phyloP scores from a whole-genome alignment of 2,888 invertebrate species.

The Campaea margaritaria region DNA sequence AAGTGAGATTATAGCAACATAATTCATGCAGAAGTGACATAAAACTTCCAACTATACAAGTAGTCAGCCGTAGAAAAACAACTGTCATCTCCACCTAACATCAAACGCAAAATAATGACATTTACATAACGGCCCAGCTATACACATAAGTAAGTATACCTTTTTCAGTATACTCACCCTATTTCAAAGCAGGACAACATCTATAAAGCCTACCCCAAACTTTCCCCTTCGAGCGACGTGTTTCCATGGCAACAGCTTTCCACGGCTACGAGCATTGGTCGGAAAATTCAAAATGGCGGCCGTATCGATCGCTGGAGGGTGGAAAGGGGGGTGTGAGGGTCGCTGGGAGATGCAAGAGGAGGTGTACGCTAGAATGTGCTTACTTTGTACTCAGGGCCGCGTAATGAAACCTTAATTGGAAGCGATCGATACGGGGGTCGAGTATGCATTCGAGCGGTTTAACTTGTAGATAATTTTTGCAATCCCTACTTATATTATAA shows the following conservation, averaged over 20 bases:
- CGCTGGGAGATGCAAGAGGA: constrained; percentile 51
- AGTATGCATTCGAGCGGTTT: constrained; percentile 1
- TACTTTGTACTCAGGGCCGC: constrained; percentile 49
- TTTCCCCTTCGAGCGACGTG: constrained; percentile 76
- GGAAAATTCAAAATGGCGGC: constrained; percentile 84
- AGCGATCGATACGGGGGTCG: constrained; percentile 29
- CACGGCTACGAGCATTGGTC: constrained; percentile 81
- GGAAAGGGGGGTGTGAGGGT: constrained; percentile 55
- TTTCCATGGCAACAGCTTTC: constrained; percentile 75
- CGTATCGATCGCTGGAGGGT: constrained; percentile 74
- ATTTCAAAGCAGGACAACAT: constrained; percentile 41
- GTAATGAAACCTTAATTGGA: constrained; percentile 44
- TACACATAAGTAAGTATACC: neutral
- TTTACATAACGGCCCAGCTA: neutral
- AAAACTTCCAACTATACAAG: no score
- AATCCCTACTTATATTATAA: no score
- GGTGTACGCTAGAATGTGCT: constrained; percentile 60
- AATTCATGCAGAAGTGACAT: no score
- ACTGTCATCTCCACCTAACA: no score
- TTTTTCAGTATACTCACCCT: constrained; percentile 38
- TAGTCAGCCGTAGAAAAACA: no score
- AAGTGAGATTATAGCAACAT: no score
- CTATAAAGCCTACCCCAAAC: constrained; percentile 70
- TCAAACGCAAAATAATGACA: no score
- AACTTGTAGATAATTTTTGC: neutral